Evolutionary conservation across 2,113 vertebrate genomes (phyloP).

Genomic region (Pteronura brasiliensis): DNA sequence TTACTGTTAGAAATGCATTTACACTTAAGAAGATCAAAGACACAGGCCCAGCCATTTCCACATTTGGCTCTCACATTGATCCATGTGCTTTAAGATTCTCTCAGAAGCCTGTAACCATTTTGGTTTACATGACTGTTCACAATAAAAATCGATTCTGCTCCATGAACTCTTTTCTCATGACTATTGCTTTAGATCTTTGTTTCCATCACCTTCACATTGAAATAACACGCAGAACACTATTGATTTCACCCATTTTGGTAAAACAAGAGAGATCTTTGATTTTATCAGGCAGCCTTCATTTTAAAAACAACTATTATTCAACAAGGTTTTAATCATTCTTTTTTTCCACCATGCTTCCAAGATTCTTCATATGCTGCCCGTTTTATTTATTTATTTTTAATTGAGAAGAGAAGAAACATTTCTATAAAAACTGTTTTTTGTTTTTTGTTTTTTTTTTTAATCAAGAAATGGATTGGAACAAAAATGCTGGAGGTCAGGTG

Average conservation of each 20-base stretch:
- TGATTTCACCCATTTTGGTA: not conserved
- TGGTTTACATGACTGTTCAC: not conserved
- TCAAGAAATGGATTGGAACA: not conserved
- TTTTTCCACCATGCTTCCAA: not conserved
- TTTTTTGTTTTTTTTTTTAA: not conserved
- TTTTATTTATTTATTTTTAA: not conserved
- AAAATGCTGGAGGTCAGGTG: not conserved
- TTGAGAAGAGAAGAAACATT: not conserved
- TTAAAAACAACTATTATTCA: not conserved
- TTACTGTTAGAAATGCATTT: constrained; percentile 13
- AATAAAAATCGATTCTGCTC: not conserved
- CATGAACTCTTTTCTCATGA: not conserved
- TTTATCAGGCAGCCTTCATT: not conserved
- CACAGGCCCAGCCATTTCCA: not conserved
- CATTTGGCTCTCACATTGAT: not conserved
- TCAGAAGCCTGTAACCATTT: not conserved
- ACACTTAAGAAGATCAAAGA: not conserved
- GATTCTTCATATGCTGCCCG: not conserved
- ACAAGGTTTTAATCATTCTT: not conserved
- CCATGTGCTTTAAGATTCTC: not conserved
- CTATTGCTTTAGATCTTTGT: not conserved
- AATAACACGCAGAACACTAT: not conserved
- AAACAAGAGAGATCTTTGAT: not conserved
- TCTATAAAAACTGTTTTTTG: not conserved
- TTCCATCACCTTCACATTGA: not conserved